These are phyloP conservation scores for Tricholauxania praeusta DNA, from an alignment of 2,888 invertebrate species.

Conservation along the genomic window DNA sequence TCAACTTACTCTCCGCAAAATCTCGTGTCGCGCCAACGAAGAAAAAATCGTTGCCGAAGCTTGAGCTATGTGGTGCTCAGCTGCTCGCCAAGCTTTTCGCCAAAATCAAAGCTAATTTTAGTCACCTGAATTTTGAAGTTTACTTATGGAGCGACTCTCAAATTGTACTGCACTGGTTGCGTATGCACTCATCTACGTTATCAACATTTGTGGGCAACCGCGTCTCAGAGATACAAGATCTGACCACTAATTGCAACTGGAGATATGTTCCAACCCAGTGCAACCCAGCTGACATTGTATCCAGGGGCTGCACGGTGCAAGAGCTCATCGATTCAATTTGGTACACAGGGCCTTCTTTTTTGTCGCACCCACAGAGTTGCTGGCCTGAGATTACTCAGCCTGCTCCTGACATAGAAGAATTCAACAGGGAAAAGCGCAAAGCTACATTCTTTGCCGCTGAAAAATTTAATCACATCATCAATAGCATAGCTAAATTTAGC, in stretches of 20 bases:
- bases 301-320: slow-evolving; percentile 30
- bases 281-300: slow-evolving; percentile 34
- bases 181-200: slow-evolving; percentile 40
- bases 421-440: slow-evolving; percentile 9
- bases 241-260: slow-evolving; percentile 7
- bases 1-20: slow-evolving; percentile 18
- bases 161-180: slow-evolving; percentile 45
- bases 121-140: not conserved
- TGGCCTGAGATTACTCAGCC: slow-evolving; percentile 1
- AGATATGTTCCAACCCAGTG: slow-evolving; percentile 12
- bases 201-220: slow-evolving; percentile 43
- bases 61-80: slow-evolving; percentile 29
- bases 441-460: not conserved
- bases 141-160: slow-evolving; percentile 44
- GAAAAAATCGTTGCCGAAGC: slow-evolving; percentile 25
- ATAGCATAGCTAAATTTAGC: not conserved
- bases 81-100: slow-evolving; percentile 21
- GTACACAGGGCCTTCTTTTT: slow-evolving; percentile 33
- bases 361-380: not conserved
- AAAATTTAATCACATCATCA: not conserved
- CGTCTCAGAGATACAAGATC: slow-evolving; percentile 31
- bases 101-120: slow-evolving; percentile 18
- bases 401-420: not conserved
- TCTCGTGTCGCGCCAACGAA: slow-evolving; percentile 32
- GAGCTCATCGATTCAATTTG: slow-evolving; percentile 32